Percentiles rank a stretch among this genome's conserved stretches.
These are phyloP conservation scores for Malurus elegans DNA, from an alignment of 2,113 vertebrate genomes.

Conservation along the genomic window DNA sequence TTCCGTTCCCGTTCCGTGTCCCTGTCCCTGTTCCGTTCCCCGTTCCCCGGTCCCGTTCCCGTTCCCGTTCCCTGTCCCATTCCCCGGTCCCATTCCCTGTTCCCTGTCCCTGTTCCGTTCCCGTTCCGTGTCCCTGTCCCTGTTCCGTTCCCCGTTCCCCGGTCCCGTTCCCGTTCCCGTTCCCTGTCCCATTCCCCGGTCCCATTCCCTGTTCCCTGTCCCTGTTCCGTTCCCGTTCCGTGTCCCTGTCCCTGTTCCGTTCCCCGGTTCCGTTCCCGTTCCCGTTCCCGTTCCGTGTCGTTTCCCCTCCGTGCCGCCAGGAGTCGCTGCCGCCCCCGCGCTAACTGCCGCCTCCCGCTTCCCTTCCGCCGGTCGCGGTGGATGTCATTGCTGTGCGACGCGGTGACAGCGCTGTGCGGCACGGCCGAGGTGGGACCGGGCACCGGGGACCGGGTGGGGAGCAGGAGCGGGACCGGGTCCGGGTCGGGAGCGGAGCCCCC, in stretches of 20 bases:
- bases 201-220: too few species aligned
- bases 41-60: too few species aligned
- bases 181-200: neutral
- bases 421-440: neutral
- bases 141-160: neutral
- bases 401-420: neutral
- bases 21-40: neutral
- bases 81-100: too few species aligned
- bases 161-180: too few species aligned
- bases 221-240: neutral
- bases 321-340: neutral
- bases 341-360: accelerated
- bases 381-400: accelerated
- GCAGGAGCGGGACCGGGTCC: neutral
- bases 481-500: too few species aligned
- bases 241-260: neutral
- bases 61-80: neutral
- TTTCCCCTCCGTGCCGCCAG: neutral
- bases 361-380: accelerated
- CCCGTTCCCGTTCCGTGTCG: neutral
- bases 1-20: neutral
- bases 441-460: neutral
- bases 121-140: neutral
- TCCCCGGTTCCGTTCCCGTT: neutral
- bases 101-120: too few species aligned